Conservation (phyloP, 2,888 invertebrate genomes). For the Rhagium mordax region DNA sequence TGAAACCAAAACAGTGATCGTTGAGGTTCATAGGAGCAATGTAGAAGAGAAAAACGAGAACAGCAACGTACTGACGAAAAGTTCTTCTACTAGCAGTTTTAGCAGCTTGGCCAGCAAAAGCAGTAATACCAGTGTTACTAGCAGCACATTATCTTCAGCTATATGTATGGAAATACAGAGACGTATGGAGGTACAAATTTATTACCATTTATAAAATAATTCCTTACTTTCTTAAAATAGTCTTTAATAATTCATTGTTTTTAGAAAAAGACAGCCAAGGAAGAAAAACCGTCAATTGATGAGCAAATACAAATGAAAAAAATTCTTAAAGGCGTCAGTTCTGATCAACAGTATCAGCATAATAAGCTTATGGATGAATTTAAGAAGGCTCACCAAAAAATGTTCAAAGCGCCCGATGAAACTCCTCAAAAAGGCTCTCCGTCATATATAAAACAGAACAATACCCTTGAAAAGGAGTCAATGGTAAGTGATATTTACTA, state of each 20-base stretch:
- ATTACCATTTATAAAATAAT: background rate
- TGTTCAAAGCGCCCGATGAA: conserved; percentile 76
- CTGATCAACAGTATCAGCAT: conserved; percentile 80
- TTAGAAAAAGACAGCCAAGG: conserved; percentile 59
- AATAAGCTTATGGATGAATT: conserved; percentile 91
- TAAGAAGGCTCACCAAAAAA: conserved; percentile 88
- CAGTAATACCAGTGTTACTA: conserved; percentile 65
- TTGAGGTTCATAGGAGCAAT: conserved; percentile 81
- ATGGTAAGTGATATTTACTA: conserved; percentile 38
- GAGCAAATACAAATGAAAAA: conserved; percentile 68
- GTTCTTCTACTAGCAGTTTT: conserved; percentile 66
- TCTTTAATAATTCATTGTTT: conserved; percentile 37
- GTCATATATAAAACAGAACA: conserved; percentile 31
- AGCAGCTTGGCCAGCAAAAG: conserved; percentile 65
- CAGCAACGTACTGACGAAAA: conserved; percentile 62
- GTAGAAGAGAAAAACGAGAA: conserved; percentile 61
- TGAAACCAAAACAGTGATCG: conserved; percentile 79
- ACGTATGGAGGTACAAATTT: conserved; percentile 75
- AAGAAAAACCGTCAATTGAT: conserved; percentile 64
- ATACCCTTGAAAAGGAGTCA: conserved; percentile 41
- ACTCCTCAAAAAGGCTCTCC: conserved; percentile 32
- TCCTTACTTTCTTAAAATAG: background rate
- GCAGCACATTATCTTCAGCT: conserved; percentile 78
- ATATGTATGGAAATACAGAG: conserved; percentile 80
- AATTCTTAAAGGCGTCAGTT: conserved; percentile 71